These are phyloP conservation scores for Linyphia triangularis DNA, from an alignment of 2,888 invertebrate genomes.

Conservation along the genomic window DNA sequence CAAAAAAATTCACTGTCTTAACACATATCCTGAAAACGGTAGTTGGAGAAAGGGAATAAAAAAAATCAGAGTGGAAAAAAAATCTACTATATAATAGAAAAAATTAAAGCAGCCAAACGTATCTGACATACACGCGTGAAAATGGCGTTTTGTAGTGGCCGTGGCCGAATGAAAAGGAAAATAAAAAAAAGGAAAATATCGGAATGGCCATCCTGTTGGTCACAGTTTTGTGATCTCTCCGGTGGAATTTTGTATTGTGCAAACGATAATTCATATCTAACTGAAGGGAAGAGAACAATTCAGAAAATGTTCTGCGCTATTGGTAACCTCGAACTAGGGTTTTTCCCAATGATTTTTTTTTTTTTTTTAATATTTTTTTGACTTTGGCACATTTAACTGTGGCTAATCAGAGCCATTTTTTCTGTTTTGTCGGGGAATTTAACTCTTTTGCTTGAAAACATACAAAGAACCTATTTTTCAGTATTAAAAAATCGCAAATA, in stretches of 20 bases:
- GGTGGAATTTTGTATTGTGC: constrained; percentile 14
- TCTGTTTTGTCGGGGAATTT: no score
- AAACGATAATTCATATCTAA: constrained; percentile 11
- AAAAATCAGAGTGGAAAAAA: constrained; percentile 9
- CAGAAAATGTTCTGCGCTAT: constrained; percentile 9
- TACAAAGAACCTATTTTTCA: no score
- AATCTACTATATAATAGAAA: not conserved
- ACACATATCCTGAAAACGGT: not conserved
- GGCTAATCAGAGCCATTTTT: no score
- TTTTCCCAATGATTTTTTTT: not conserved
- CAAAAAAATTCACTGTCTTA: not conserved
- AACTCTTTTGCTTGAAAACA: no score
- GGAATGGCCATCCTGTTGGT: constrained; percentile 60
- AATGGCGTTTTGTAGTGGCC: constrained; percentile 38
- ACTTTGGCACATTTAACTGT: no score
- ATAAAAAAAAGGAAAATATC: constrained; percentile 6
- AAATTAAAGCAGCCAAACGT: constrained; percentile 49
- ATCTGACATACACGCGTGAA: constrained; percentile 57
- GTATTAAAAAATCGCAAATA: no score
- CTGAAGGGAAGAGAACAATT: constrained; percentile 5
- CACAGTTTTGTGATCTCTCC: constrained; percentile 46
- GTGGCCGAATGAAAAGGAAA: constrained; percentile 19
- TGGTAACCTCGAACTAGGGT: not conserved
- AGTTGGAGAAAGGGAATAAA: not conserved
- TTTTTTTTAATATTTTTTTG: no score